phyloP scores from a whole-genome alignment of 2,113 vertebrate genomes.

The Crotalus viridis region DNA sequence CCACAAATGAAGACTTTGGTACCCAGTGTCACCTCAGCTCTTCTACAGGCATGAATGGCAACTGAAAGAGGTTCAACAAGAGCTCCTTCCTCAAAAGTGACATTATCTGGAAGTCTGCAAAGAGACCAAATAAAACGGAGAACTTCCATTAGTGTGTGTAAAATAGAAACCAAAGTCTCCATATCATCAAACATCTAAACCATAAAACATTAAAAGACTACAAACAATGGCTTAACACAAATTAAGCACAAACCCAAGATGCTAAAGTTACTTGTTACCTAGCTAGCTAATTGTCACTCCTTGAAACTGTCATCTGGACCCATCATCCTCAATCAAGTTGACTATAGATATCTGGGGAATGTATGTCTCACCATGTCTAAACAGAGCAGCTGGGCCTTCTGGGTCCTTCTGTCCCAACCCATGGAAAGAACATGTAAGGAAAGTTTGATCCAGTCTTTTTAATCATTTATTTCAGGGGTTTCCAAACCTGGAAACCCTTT shows the following conservation, averaged over 20 bases:
- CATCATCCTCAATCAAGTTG: not conserved
- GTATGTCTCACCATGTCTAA: not conserved
- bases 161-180: not conserved
- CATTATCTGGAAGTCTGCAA: slow-evolving; percentile 87
- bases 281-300: not conserved
- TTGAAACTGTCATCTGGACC: not conserved
- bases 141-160: not conserved
- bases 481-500: not conserved
- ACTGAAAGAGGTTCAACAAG: slow-evolving; percentile 94
- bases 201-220: not conserved
- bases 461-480: not conserved
- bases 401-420: not conserved
- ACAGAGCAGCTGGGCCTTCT: not conserved
- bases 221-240: not conserved
- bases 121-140: slow-evolving; percentile 18
- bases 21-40: slow-evolving; percentile 86
- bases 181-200: not conserved
- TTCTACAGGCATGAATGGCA: slow-evolving; percentile 90
- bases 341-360: not conserved
- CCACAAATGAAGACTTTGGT: slow-evolving; percentile 88
- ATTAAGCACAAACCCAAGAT: not conserved
- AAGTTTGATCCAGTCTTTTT: not conserved
- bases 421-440: not conserved
- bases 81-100: slow-evolving; percentile 97
- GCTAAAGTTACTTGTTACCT: not conserved